Conservation (phyloP, 2,113 vertebrate species). For the Lichenostomus cassidix region DNA sequence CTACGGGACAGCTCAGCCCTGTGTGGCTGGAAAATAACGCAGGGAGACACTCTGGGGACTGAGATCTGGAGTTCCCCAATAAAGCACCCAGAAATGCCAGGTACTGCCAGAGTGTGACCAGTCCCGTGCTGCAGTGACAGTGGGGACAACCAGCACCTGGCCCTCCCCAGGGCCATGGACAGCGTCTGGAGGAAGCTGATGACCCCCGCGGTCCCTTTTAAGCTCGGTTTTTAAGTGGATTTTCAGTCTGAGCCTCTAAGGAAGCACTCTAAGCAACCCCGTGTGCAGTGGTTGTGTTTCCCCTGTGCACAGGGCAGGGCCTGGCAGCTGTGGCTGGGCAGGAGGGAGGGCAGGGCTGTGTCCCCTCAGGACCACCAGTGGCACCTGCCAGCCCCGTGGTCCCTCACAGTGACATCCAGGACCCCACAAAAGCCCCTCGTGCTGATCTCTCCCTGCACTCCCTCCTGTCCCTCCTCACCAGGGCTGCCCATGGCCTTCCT, state of each 20-base stretch:
- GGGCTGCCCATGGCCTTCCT: fast-evolving
- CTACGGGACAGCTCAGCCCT: not conserved
- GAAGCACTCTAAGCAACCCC: not conserved
- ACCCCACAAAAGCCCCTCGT: not conserved
- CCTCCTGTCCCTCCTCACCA: not conserved
- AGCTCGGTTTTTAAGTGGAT: not conserved
- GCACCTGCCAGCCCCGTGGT: fast-evolving
- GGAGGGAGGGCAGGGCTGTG: fast-evolving
- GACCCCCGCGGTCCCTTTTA: not conserved
- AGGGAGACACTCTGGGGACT: not conserved
- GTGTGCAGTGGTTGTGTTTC: fast-evolving
- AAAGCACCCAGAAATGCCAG: fast-evolving
- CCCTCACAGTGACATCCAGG: not conserved
- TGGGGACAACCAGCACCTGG: fast-evolving
- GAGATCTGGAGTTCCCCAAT: not conserved
- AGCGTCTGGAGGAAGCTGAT: not conserved
- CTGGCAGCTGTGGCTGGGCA: not conserved
- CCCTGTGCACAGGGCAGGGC: fast-evolving
- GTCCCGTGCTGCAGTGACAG: fast-evolving
- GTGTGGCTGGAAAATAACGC: fast-evolving
- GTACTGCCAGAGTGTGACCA: not conserved
- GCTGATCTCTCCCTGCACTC: not conserved
- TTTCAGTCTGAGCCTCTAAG: not conserved
- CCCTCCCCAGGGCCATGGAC: fast-evolving
- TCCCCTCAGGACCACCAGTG: fast-evolving